Conservation (phyloP, 2,797 vertebrate genomes). For the Trichosurus vulpecula region DNA sequence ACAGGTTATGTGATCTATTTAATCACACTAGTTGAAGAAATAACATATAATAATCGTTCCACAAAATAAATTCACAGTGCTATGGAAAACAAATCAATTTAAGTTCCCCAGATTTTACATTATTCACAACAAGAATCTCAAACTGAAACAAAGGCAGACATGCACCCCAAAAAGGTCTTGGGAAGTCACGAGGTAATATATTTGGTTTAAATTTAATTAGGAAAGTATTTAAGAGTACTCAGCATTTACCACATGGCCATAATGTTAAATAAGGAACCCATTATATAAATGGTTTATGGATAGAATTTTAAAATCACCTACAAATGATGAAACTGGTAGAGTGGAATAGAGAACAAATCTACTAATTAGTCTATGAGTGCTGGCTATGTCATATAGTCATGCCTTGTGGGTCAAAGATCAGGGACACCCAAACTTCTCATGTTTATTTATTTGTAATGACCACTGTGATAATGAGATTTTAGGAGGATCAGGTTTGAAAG, state of each 20-base stretch:
- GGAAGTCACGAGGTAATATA: conserved; percentile 69
- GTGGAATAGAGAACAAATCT: background rate
- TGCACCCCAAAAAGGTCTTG: conserved; percentile 66
- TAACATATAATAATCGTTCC: conserved; percentile 66
- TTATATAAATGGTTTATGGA: conserved; percentile 38
- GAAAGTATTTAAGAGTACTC: conserved; percentile 61
- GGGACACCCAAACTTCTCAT: background rate
- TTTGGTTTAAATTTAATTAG: conserved; percentile 78
- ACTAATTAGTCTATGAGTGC: background rate
- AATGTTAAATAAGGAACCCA: conserved; percentile 68
- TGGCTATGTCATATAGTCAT: background rate
- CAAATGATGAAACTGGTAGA: background rate
- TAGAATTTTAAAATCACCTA: conserved; percentile 38
- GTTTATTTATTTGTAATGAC: background rate
- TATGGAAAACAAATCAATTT: conserved; percentile 62
- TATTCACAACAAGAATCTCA: conserved; percentile 53
- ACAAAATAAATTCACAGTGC: conserved; percentile 51
- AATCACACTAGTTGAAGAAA: conserved; percentile 52
- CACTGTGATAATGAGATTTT: background rate
- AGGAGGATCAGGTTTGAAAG: background rate
- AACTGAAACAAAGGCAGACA: conserved; percentile 64
- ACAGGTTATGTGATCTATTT: conserved; percentile 42
- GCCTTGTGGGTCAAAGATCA: background rate
- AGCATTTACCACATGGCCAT: conserved; percentile 41
- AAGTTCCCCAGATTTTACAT: conserved; percentile 55